These are phyloP conservation scores for Campaea margaritaria DNA, from an alignment of 2,888 invertebrate genomes.

Conservation along the genomic window DNA sequence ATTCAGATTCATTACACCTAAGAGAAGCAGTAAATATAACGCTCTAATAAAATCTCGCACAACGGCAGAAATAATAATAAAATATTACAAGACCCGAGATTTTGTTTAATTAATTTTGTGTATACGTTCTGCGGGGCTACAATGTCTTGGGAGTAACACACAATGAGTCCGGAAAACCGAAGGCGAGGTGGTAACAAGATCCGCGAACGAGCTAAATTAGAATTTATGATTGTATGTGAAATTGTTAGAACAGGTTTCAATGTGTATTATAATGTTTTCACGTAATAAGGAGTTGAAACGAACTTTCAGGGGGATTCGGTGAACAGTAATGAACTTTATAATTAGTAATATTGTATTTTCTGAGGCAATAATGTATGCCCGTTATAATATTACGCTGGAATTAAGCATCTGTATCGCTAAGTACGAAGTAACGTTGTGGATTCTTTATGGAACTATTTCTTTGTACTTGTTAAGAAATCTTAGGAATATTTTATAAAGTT, in stretches of 20 bases:
- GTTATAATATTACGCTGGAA: too few species aligned
- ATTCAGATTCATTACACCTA: conserved; percentile 77
- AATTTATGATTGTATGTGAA: conserved; percentile 85
- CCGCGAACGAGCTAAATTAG: conserved; percentile 80
- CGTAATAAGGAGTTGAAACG: conserved; percentile 60
- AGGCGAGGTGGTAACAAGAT: conserved; percentile 79
- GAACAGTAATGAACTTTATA: conserved; percentile 64
- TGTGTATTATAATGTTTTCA: conserved; percentile 67
- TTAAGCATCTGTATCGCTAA: too few species aligned
- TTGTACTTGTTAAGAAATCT: too few species aligned
- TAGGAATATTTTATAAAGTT: too few species aligned
- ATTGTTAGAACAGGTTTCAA: conserved; percentile 80
- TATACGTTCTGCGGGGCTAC: conserved; percentile 76
- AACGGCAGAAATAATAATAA: conserved; percentile 83
- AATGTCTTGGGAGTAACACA: conserved; percentile 82
- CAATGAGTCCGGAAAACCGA: conserved; percentile 80
- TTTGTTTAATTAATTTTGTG: conserved; percentile 85
- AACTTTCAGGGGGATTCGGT: conserved; percentile 62
- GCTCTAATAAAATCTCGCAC: conserved; percentile 77
- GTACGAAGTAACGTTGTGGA: too few species aligned
- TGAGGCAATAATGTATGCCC: conserved; percentile 17
- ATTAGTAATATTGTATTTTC: conserved; percentile 44
- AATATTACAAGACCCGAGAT: conserved; percentile 81
- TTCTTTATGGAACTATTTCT: too few species aligned
- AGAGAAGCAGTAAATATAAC: conserved; percentile 81